Conservation (phyloP, 2,113 vertebrate genomes). For the Synodontis membranacea region DNA sequence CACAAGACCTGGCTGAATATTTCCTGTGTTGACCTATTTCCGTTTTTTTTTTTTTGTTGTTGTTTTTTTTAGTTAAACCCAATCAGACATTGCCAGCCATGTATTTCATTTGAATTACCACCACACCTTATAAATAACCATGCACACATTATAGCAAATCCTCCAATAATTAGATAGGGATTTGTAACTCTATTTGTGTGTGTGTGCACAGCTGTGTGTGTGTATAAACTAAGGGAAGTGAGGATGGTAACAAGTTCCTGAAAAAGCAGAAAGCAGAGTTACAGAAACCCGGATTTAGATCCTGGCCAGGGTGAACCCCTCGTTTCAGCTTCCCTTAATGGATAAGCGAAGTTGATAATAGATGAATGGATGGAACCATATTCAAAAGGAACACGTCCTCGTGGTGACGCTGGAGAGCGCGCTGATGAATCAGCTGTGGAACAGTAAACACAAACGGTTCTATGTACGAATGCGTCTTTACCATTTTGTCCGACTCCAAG, state of each 20-base stretch:
- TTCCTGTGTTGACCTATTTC: neutral
- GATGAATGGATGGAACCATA: no score
- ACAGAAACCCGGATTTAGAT: neutral
- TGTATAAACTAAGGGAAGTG: neutral
- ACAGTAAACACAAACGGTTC: neutral
- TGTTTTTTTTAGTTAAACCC: neutral
- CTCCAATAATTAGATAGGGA: neutral
- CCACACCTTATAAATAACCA: neutral
- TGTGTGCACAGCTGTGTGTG: neutral
- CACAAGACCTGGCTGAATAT: neutral
- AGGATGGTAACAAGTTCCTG: neutral
- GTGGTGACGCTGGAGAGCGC: neutral
- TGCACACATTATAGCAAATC: neutral
- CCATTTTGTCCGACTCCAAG: no score
- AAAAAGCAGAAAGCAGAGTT: neutral
- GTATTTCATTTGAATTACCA: neutral
- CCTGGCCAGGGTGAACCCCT: no score
- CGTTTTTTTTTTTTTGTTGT: no score
- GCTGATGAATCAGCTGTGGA: neutral
- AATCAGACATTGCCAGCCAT: neutral
- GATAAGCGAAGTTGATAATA: no score
- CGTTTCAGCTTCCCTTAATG: no score
- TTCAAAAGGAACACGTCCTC: neutral
- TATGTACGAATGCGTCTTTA: neutral
- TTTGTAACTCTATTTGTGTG: neutral